These are phyloP conservation scores for Agelaius phoeniceus DNA, from an alignment of 2,113 vertebrate species.

Conservation along the genomic window DNA sequence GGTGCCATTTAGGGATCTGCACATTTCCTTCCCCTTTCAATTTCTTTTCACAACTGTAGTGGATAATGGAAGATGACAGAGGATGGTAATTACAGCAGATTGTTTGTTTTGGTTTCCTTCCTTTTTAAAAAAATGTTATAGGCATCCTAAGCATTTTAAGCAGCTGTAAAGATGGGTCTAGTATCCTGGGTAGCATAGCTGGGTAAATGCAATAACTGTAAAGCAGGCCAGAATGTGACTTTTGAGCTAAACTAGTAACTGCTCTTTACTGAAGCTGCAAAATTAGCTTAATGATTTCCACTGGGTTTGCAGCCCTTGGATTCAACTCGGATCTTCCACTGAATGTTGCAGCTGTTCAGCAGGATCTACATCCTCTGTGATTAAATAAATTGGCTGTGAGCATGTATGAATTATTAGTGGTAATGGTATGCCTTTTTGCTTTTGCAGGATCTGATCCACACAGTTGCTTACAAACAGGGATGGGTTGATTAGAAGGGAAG, in stretches of 20 bases:
- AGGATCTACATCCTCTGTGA: background rate
- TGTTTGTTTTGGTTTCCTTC: background rate
- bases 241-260: background rate
- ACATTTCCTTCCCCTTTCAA: background rate
- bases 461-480: background rate
- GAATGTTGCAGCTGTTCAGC: background rate
- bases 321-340: background rate
- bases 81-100: background rate
- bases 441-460: background rate
- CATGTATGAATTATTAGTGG: background rate
- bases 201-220: background rate
- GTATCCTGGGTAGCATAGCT: background rate
- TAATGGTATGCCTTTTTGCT: background rate
- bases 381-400: background rate
- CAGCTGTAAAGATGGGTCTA: slow-evolving; percentile 19
- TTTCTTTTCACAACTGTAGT: background rate
- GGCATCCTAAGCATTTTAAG: slow-evolving; percentile 35
- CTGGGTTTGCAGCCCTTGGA: background rate
- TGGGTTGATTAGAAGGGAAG: background rate
- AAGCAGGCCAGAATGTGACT: background rate
- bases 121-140: background rate
- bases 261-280: background rate
- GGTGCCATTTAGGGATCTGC: background rate
- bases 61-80: background rate
- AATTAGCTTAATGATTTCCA: background rate